Conservation (phyloP, 1,140 invertebrate genomes). For the Reticulitermes speratus region DNA sequence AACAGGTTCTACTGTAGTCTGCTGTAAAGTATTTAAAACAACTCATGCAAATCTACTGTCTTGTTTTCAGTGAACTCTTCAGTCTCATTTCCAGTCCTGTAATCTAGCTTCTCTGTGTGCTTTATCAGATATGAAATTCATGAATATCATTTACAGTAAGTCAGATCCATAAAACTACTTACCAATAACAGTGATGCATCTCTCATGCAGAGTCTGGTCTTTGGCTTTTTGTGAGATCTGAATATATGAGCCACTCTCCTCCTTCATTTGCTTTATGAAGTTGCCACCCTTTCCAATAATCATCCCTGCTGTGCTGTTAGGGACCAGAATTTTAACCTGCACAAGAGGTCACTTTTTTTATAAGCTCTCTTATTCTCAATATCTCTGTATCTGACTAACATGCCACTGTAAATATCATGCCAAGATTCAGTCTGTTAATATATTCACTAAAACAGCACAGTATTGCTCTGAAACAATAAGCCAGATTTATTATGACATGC, state of each 20-base stretch:
- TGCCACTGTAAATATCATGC: too few relatives aligned
- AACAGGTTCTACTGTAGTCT: too few relatives aligned
- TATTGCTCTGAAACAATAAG: too few relatives aligned
- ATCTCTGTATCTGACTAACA: too few relatives aligned
- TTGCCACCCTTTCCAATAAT: slow-evolving; percentile 97
- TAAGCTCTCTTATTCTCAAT: not conserved
- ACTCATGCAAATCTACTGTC: too few relatives aligned
- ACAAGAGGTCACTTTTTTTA: slow-evolving; percentile 35
- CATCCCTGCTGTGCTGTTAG: slow-evolving; percentile 98
- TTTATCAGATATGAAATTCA: not conserved
- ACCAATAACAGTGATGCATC: slow-evolving; percentile 97
- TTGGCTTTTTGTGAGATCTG: slow-evolving; percentile 99
- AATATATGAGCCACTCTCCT: slow-evolving; percentile 95
- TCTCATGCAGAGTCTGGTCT: slow-evolving; percentile 91
- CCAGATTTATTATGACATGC: too few relatives aligned
- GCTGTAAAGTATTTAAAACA: too few relatives aligned
- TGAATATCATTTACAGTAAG: not conserved
- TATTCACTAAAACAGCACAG: too few relatives aligned
- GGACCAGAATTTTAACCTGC: slow-evolving; percentile 94
- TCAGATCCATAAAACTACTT: slow-evolving; percentile 30
- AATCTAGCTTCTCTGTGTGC: too few relatives aligned
- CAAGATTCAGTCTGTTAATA: too few relatives aligned
- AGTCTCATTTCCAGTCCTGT: too few relatives aligned
- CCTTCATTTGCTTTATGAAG: slow-evolving; percentile 98
- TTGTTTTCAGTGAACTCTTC: too few relatives aligned